Percentiles rank a stretch among this genome's conserved stretches.
Conservation (phyloP, 2,113 vertebrate genomes). For the Cyprinodon variegatus region DNA sequence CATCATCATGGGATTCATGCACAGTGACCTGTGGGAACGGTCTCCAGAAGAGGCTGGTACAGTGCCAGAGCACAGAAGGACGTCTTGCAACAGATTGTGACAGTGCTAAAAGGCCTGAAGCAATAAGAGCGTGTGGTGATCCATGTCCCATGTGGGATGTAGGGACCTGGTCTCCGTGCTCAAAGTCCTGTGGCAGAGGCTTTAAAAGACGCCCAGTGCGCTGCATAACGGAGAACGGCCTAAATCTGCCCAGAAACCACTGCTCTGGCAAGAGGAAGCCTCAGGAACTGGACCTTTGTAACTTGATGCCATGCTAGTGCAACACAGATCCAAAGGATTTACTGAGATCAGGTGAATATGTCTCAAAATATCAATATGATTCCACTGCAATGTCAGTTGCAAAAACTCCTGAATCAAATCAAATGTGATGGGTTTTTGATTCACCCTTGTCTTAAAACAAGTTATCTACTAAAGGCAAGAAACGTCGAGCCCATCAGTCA, state of each 20-base stretch:
- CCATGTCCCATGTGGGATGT: slow-evolving; percentile 90
- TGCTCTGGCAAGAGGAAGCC: slow-evolving; percentile 90
- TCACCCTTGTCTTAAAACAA: slow-evolving; percentile 18
- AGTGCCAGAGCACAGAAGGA: slow-evolving; percentile 82
- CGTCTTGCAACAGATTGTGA: slow-evolving; percentile 81
- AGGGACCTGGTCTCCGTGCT: slow-evolving; percentile 90
- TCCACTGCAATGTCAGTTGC: not conserved
- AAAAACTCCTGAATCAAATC: slow-evolving; percentile 16
- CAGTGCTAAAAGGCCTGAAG: slow-evolving; percentile 73
- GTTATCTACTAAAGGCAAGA: slow-evolving; percentile 21
- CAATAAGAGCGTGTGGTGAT: slow-evolving; percentile 85
- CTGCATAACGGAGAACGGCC: slow-evolving; percentile 77
- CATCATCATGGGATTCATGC: slow-evolving; percentile 87
- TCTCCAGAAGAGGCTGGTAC: slow-evolving; percentile 87
- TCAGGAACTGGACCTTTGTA: slow-evolving; percentile 96
- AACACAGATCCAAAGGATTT: not conserved
- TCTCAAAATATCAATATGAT: slow-evolving; percentile 16
- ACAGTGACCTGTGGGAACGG: slow-evolving; percentile 87
- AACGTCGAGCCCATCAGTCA: not conserved
- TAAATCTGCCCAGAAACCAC: slow-evolving; percentile 85
- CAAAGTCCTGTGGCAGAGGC: slow-evolving; percentile 91
- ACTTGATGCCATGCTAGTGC: slow-evolving; percentile 84
- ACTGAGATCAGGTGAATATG: slow-evolving; percentile 9
- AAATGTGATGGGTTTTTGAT: slow-evolving; percentile 3
- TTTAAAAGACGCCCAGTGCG: slow-evolving; percentile 88